Conservation (phyloP, 2,888 invertebrate species). For the Toxonevra muliebris region DNA sequence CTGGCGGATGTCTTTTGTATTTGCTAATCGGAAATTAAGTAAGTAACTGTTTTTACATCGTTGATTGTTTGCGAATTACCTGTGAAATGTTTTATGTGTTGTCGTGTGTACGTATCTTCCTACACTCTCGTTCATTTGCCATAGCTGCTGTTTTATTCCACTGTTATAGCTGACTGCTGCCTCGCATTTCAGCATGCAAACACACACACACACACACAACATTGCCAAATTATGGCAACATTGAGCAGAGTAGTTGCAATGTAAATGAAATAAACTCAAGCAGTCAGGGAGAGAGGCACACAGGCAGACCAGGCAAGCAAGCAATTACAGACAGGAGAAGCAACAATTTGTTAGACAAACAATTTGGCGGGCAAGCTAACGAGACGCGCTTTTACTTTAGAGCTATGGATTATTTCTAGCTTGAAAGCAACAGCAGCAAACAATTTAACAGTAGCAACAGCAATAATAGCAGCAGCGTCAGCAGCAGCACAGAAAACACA, state of each 20-base stretch:
- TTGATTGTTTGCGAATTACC: conserved; percentile 39
- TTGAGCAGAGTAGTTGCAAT: too few relatives aligned
- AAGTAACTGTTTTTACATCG: conserved; percentile 36
- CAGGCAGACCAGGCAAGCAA: neutral
- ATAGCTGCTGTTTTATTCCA: too few relatives aligned
- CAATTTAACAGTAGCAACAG: neutral
- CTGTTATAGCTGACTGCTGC: neutral
- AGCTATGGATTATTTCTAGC: neutral
- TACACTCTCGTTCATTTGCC: too few relatives aligned
- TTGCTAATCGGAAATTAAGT: conserved; percentile 38
- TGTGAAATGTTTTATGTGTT: conserved; percentile 32
- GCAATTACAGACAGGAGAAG: conserved; percentile 15
- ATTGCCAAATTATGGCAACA: too few relatives aligned
- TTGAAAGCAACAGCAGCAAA: neutral
- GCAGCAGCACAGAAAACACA: neutral
- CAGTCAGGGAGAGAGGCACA: neutral
- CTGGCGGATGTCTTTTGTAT: conserved; percentile 25
- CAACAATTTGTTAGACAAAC: conserved; percentile 36
- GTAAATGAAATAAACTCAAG: too few relatives aligned
- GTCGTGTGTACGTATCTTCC: neutral
- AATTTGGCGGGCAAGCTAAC: conserved; percentile 22
- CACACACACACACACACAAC: neutral
- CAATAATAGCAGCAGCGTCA: neutral
- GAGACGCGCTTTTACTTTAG: conserved; percentile 4
- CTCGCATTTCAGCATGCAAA: neutral